These are phyloP conservation scores for Mongoloraphidia duomilia DNA, from an alignment of 2,888 invertebrate species.

Conservation along the genomic window DNA sequence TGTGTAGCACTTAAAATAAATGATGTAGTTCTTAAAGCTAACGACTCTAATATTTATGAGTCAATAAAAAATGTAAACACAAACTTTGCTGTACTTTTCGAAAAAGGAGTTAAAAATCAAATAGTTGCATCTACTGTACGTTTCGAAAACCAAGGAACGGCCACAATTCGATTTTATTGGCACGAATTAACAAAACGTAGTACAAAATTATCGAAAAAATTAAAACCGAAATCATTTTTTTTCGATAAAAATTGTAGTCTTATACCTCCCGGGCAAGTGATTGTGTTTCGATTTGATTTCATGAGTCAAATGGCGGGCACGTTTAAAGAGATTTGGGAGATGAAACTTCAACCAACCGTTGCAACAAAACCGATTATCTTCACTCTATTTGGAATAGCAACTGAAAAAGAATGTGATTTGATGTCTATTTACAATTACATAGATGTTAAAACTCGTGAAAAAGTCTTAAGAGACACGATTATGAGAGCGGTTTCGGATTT, in stretches of 20 bases:
- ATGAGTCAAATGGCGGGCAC: slow-evolving; percentile 5
- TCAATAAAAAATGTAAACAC: no score
- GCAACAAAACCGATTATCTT: no score
- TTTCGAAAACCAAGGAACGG: slow-evolving; percentile 18
- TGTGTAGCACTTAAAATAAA: neutral
- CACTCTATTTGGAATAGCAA: no score
- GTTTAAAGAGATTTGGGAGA: slow-evolving; percentile 5
- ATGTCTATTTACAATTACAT: no score
- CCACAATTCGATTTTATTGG: slow-evolving; percentile 17
- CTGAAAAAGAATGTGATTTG: no score
- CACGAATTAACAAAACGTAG: neutral
- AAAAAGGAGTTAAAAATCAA: neutral
- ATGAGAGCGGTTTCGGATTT: no score
- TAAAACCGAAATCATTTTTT: slow-evolving; percentile 6
- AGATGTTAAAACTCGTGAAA: no score
- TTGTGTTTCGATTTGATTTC: slow-evolving; percentile 12
- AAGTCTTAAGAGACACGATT: no score
- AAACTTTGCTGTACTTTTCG: no score
- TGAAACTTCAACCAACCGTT: neutral
- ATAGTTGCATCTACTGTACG: neutral
- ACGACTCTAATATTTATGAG: neutral
- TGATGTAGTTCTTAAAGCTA: neutral
- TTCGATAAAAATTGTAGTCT: slow-evolving; percentile 12
- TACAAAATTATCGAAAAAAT: neutral
- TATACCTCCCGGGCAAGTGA: slow-evolving; percentile 9